Evolutionary conservation across 92 coral and sea anemone genomes (phyloP), one percentile per base, ranked within the genome.

Genomic region (Palythoa caribaeorum): DNA sequence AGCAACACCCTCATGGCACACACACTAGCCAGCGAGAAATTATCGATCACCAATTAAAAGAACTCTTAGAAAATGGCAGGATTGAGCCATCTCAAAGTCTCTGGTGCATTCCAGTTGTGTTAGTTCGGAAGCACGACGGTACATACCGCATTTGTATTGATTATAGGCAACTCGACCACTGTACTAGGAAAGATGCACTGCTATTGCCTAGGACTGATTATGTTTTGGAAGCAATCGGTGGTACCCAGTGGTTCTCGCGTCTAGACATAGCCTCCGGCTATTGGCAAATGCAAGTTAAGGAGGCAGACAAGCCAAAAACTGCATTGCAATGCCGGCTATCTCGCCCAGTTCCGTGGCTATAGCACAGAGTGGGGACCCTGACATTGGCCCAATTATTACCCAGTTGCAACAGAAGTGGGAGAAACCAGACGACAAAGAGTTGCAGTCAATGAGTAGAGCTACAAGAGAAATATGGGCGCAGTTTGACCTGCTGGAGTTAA

Each of bases 101-200:
- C 15, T 87, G 93, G 91, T 73, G 79, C 38, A 90, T 86, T 62
- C 93, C 95, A 14, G 80, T 86, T 59, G 93, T 90, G 21, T 73
- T 91, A 21, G 94, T 79, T 59, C 74, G 73, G 51, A 90, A 89
- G 59, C 73, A 89, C 0, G 89, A 84, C 53, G 89, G 89, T 28
- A 65, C 85, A 12, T 89, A 77, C 65, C 89, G 86, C 15, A 57
- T 77, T 68, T 89, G 92, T 77, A 84, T 89, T 76, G 92, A 89
- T 54, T 89, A 84, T 50, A n/a, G 89, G 70, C 50, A 39, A 60
- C 71, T 89, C 39, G 75, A 89, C 73, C 88, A 83, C 71, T 63
- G 80, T n/a, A 93, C 92, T 13, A 50, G 38, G 37, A 91, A 91
- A 50, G 92, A 91, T 88, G 89, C 90, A 62, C 84, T 81, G 57